A percentile compares a stretch with the other conserved stretches of the same genome.
Evolutionary conservation across 2,113 vertebrate genomes (phyloP).

Genomic region (Laticauda colubrina): DNA sequence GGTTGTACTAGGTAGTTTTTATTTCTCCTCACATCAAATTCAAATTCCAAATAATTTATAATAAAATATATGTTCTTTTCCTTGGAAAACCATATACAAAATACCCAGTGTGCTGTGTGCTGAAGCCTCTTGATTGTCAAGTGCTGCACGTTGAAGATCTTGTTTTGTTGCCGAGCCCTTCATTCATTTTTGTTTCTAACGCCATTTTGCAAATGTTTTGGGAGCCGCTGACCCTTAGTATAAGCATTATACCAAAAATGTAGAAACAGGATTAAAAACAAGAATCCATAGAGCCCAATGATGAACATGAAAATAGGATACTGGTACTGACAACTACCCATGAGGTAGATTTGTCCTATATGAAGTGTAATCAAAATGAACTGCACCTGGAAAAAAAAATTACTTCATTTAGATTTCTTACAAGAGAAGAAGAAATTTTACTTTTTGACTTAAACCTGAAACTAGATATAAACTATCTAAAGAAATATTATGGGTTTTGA

Average conservation of each 20-base stretch:
- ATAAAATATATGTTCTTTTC: slow-evolving; percentile 72
- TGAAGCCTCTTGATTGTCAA: slow-evolving; percentile 72
- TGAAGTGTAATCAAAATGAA: slow-evolving; percentile 86
- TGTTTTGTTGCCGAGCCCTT: slow-evolving; percentile 51
- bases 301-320: slow-evolving; percentile 92
- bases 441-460: background rate
- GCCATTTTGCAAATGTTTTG: slow-evolving; percentile 80
- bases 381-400: slow-evolving; percentile 79
- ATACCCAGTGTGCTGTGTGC: slow-evolving; percentile 49
- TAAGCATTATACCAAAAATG: slow-evolving; percentile 98
- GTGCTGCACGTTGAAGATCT: slow-evolving; percentile 53
- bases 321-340: slow-evolving; percentile 88
- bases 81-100: slow-evolving; percentile 71
- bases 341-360: slow-evolving; percentile 89
- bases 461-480: background rate
- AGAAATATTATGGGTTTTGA: background rate
- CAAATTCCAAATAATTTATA: slow-evolving; percentile 71
- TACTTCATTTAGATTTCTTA: background rate
- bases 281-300: slow-evolving; percentile 82
- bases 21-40: slow-evolving; percentile 39
- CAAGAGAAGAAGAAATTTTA: background rate
- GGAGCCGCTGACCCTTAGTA: slow-evolving; percentile 89
- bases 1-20: slow-evolving; percentile 39
- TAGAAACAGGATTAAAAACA: slow-evolving; percentile 92
- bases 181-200: slow-evolving; percentile 76